A percentile compares a stretch with the other conserved stretches of the same genome.
Conservation (phyloP, 2,113 vertebrate species). For the Podarcis raffonei region DNA sequence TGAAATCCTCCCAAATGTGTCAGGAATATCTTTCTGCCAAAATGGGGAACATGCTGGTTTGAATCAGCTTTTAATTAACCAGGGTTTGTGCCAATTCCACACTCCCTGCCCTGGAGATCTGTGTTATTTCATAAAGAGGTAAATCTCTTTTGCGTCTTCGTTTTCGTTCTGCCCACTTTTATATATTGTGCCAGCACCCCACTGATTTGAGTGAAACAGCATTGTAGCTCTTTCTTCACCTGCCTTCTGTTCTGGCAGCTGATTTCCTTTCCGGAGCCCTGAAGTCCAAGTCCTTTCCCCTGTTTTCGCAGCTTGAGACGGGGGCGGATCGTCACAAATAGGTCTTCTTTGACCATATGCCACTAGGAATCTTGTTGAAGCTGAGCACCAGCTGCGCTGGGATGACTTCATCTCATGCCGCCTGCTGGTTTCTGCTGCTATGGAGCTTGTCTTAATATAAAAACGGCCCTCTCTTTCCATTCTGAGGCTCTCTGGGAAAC, state of each 20-base stretch:
- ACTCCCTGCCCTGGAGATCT: background rate
- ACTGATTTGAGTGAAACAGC: background rate
- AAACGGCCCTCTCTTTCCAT: background rate
- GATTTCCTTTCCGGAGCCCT: background rate
- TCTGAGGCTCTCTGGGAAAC: background rate
- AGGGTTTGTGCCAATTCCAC: background rate
- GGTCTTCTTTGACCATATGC: background rate
- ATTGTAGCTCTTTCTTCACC: background rate
- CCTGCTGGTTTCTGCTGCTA: background rate
- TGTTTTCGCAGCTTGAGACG: background rate
- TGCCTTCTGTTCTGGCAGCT: background rate
- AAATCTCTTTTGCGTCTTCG: background rate
- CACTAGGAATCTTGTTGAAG: background rate
- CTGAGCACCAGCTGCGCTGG: background rate
- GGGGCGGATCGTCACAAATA: background rate
- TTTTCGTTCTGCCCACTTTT: background rate
- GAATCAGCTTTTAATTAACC: background rate
- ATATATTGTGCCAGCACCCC: background rate
- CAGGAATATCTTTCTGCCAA: background rate
- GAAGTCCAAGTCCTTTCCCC: background rate
- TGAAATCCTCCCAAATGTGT: background rate
- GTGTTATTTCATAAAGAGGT: background rate
- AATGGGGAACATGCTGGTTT: background rate
- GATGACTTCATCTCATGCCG: constrained; percentile 12
- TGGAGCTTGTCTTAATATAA: background rate